phyloP scores from a whole-genome alignment of 2,113 vertebrate species.

The Suncus etruscus region DNA sequence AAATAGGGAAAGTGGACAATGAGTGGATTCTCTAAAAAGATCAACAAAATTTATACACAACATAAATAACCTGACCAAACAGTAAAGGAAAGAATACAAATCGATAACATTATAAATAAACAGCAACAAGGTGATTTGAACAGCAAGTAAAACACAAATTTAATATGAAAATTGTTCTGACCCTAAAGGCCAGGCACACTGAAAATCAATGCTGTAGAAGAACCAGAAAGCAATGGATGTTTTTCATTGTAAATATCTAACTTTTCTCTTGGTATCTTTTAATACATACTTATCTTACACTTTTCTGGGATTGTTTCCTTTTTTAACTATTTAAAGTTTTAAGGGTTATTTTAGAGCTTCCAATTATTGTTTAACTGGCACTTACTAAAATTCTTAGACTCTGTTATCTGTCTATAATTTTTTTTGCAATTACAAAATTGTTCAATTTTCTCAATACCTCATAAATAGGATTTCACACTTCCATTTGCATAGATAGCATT shows the following conservation, averaged over 20 bases:
- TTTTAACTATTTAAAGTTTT: background rate
- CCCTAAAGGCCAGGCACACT: background rate
- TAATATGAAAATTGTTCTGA: conserved; percentile 39
- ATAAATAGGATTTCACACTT: background rate
- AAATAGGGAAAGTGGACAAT: background rate
- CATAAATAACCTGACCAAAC: conserved; percentile 24
- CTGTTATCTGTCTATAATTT: background rate
- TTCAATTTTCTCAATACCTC: background rate
- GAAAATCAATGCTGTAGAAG: background rate
- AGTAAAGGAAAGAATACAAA: conserved; percentile 7
- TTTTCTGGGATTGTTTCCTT: background rate
- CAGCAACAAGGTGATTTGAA: background rate
- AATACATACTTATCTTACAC: background rate
- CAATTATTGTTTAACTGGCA: background rate
- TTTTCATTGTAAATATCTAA: background rate
- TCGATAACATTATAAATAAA: conserved; percentile 61
- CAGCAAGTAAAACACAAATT: background rate
- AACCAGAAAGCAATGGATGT: background rate
- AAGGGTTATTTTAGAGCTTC: background rate
- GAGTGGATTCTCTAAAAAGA: background rate
- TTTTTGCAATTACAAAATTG: background rate
- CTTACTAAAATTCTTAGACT: background rate
- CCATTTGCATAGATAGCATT: background rate
- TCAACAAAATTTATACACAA: conserved; percentile 17
- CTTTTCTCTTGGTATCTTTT: background rate